Evolutionary conservation across 2,797 vertebrate genomes (phyloP), one percentile per base, ranked within the genome.

Genomic region (Syndactyla subalaris): DNA sequence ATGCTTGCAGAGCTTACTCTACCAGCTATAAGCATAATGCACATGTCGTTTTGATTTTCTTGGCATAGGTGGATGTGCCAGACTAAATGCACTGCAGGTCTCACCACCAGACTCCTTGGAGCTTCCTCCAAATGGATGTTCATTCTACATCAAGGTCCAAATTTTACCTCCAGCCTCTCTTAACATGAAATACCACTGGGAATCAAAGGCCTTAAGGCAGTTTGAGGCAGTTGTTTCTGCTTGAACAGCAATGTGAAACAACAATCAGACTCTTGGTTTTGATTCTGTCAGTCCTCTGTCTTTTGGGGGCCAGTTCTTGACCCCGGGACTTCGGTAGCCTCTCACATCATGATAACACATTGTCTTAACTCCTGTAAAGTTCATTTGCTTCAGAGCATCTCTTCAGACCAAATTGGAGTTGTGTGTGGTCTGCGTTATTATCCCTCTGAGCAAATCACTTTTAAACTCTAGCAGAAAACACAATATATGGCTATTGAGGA

Each of bases 391-490:
- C 20, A 36, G 59, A 95, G 48, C 65, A 80, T 55, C 85, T 87
- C 84, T 72, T 95, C 55, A 48, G 66, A 79, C 9, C 22, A 7
- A 85, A 84, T 2, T 71, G 41, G 55, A 89, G 76, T 41, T 32
- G 7, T 54, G 59, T 12, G 3, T 63, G 34, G 74, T 92, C 81
- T 68, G 29, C 27, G 87, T 86, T 92, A 68, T 95, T 95, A 83
- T 73, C 65, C 75, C 34, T 93, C 73, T 59, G 65, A 92, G 77
- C 75, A 97, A 97, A 96, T 30, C 5, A 62, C 96, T 94, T 96
- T 97, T 81, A 93, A 89, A 36, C n/a, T 87, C 68, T 10, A 84
- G 55, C 76, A 91, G 49, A 93, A 81, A 97, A 94, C 61, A 93
- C 79, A 96, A 82, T 38, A 65, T 11, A 18, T 34, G 32, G 54